Evolutionary conservation across 2,113 vertebrate genomes (phyloP).

Genomic region (Trogon melanurus): DNA sequence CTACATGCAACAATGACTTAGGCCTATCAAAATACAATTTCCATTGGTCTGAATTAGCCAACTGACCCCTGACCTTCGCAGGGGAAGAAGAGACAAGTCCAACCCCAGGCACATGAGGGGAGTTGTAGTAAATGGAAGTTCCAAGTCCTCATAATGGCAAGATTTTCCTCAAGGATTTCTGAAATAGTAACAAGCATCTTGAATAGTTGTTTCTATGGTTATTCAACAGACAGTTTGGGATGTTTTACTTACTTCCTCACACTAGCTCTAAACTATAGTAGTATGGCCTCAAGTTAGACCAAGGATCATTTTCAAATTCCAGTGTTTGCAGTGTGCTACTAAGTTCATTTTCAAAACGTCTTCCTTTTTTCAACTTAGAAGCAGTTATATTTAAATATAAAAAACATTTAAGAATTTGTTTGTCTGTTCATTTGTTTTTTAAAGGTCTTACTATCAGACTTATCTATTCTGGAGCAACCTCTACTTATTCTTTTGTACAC

Average conservation of each 20-base stretch:
- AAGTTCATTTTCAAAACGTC: background rate
- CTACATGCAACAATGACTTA: background rate
- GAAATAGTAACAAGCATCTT: background rate
- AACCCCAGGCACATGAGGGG: background rate
- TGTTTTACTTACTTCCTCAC: background rate
- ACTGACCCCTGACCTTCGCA: fast-evolving
- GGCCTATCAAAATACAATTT: background rate
- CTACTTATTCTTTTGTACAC: background rate
- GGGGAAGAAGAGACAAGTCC: background rate
- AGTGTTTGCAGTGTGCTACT: background rate
- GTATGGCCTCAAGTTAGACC: background rate
- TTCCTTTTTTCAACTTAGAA: background rate
- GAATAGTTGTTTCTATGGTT: background rate
- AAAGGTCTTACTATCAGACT: background rate
- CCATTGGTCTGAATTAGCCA: background rate
- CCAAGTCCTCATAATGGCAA: fast-evolving
- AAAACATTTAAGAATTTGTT: background rate
- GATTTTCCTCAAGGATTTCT: background rate
- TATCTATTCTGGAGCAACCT: background rate
- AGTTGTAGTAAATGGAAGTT: background rate
- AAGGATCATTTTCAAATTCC: background rate
- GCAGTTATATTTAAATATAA: background rate
- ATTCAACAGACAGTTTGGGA: background rate
- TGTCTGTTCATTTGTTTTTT: background rate
- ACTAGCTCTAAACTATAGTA: background rate